Evolutionary conservation across 2,797 vertebrate genomes (phyloP).

Genomic region (Gorsachius magnificus): DNA sequence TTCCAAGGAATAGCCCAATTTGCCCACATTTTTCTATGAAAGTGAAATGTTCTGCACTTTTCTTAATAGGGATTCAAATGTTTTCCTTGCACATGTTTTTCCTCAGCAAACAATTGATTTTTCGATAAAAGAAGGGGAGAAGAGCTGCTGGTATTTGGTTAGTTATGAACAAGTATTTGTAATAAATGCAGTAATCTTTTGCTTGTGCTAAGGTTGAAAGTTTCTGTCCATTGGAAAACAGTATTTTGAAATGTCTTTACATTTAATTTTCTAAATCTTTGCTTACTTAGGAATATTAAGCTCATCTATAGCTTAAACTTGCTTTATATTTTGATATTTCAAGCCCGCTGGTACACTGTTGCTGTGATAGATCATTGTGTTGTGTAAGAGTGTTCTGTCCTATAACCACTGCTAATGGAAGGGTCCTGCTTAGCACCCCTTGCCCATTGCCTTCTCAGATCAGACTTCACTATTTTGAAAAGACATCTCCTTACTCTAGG

Average conservation of each 20-base stretch:
- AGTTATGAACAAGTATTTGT: not conserved
- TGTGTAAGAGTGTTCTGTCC: not conserved
- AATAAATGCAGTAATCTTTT: not conserved
- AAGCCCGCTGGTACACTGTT: not conserved
- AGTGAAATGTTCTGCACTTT: not conserved
- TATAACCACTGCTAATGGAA: not conserved
- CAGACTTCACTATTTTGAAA: not conserved
- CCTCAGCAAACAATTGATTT: not conserved
- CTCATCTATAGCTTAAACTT: not conserved
- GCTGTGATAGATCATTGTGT: not conserved
- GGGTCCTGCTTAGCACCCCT: not conserved
- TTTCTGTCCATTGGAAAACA: not conserved
- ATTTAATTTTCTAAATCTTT: not conserved
- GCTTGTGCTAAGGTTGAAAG: not conserved
- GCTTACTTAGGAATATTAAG: not conserved
- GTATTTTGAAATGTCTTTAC: not conserved
- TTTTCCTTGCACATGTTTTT: not conserved
- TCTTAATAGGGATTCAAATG: not conserved
- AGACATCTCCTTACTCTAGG: not conserved
- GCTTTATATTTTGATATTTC: not conserved
- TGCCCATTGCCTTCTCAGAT: not conserved
- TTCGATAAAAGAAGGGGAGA: not conserved
- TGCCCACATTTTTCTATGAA: not conserved
- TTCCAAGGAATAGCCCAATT: not conserved
- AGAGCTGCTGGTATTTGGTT: not conserved